Percentiles rank a stretch among this genome's conserved stretches.
Evolutionary conservation across 1,140 invertebrate genomes (phyloP).

Genomic region (Coptotermes formosanus): DNA sequence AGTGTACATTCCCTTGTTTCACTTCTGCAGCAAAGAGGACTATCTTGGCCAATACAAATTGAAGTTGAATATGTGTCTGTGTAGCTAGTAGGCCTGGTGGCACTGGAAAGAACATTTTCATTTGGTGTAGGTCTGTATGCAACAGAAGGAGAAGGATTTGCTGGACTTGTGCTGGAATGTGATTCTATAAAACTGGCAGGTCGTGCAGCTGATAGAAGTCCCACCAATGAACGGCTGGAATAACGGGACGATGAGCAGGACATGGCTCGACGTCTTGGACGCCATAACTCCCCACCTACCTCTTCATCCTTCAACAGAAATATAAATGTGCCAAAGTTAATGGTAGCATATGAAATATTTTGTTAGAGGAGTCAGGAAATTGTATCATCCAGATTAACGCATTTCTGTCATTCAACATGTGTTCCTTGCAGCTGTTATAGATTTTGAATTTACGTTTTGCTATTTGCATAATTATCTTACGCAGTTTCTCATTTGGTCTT

Average conservation of each 20-base stretch:
- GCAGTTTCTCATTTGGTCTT: too few species aligned
- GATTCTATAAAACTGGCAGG: slow-evolving; percentile 26
- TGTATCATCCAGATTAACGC: too few species aligned
- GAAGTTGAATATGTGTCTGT: background rate
- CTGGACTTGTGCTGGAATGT: background rate
- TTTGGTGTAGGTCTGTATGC: background rate
- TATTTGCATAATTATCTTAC: too few species aligned
- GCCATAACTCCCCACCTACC: slow-evolving; percentile 44
- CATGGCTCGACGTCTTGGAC: slow-evolving; percentile 41
- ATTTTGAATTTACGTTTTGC: too few species aligned
- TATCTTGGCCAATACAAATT: background rate
- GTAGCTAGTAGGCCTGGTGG: slow-evolving; percentile 28
- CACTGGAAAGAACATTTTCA: background rate
- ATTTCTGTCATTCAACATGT: too few species aligned
- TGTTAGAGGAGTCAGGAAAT: too few species aligned
- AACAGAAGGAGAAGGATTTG: background rate
- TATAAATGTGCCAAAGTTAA: background rate
- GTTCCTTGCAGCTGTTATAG: too few species aligned
- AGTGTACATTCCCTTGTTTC: background rate
- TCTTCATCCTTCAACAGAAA: slow-evolving; percentile 44
- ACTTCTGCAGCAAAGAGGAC: background rate
- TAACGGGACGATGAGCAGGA: slow-evolving; percentile 40
- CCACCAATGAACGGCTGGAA: slow-evolving; percentile 32
- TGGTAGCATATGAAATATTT: too few species aligned
- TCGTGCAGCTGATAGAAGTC: slow-evolving; percentile 22